Base-by-base conservation (phyloP, 2,113 vertebrate genomes). In the Parus major region DNA sequence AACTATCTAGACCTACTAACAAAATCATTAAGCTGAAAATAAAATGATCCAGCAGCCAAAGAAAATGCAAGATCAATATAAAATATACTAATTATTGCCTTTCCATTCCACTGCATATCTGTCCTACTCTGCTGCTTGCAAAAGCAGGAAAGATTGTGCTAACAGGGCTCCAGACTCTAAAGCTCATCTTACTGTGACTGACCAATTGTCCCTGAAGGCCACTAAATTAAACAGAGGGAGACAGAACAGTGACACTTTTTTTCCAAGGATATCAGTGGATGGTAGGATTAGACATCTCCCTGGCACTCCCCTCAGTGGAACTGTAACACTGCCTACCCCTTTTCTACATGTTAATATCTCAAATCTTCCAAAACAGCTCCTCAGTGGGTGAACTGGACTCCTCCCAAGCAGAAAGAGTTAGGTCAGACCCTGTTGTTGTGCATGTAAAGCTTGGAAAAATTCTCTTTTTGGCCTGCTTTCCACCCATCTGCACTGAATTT, bases 11-110 rank as follows among this genome's bases (percentile, higher is more conserved):
- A 55, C n/a, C 42, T 89, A 82, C 36, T 46, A 81, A 47, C 36
- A 78, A 87, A 93, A 82, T 56, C 41, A 64, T 57, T 66, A 84
- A 70, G 29, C 39, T 86, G 41, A 55, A 39, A 88, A 57, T 52
- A 77, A 96, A 96, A 92, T 76, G 36, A 83, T 75, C 35, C 66
- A 78, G 49, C 42, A 88, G 60, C 19, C 53, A 44, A 72, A 29
- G 44, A 92, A 91, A 94, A 89, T 66, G 35, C 29, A 95, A 95
- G 91, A 95, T 93, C 87, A 72, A 88, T 82, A 92, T 22, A 92
- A 96, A 89, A 35, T 4, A 25, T 55, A 79, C 73, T 85, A 82
- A 94, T 93, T 90, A 94, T 17, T 76, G 64, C 27, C 41, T 92
- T 83, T 92, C 27, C 44, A 41, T 91, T 84, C 66, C 0, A 0